These are phyloP conservation scores for Sebastes oblongus DNA, from an alignment of 2,797 vertebrate genomes.

Conservation along the genomic window DNA sequence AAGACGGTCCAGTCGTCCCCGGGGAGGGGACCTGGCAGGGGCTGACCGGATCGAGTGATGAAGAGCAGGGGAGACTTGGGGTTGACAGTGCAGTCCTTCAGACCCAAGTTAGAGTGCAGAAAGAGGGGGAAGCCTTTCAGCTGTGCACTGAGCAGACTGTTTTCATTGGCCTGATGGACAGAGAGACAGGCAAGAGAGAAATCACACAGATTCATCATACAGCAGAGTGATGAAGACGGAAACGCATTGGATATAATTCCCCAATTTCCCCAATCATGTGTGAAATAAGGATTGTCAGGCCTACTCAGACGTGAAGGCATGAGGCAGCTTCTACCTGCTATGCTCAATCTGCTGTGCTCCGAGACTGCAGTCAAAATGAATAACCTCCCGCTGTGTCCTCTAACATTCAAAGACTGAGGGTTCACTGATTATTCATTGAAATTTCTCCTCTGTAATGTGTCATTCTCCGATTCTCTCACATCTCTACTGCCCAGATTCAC, in stretches of 20 bases:
- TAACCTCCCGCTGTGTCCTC: constrained; percentile 62
- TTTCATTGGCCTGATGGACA: constrained; percentile 92
- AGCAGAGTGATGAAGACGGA: constrained; percentile 57
- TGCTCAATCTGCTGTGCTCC: constrained; percentile 56
- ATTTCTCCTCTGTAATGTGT: constrained; percentile 30
- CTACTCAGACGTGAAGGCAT: constrained; percentile 57
- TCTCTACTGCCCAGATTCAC: neutral
- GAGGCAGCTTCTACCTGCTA: constrained; percentile 70
- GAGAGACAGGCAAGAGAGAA: constrained; percentile 41
- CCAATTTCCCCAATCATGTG: constrained; percentile 63
- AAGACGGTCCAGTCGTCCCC: constrained; percentile 99
- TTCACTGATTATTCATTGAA: constrained; percentile 47
- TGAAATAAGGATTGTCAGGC: constrained; percentile 72
- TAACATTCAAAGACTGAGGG: constrained; percentile 34
- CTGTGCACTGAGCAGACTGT: constrained; percentile 97
- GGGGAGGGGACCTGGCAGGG: constrained; percentile 91
- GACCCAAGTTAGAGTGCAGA: constrained; percentile 95
- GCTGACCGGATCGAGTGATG: constrained; percentile 92
- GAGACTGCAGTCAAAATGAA: constrained; percentile 57
- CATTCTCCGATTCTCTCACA: constrained; percentile 33
- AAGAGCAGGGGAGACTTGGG: constrained; percentile 95
- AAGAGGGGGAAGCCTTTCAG: constrained; percentile 98
- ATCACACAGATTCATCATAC: constrained; percentile 57
- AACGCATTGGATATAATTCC: constrained; percentile 57
- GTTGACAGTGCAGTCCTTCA: constrained; percentile 97